phyloP scores from a whole-genome alignment of 2,888 invertebrate genomes.

The Xestia c-nigrum region DNA sequence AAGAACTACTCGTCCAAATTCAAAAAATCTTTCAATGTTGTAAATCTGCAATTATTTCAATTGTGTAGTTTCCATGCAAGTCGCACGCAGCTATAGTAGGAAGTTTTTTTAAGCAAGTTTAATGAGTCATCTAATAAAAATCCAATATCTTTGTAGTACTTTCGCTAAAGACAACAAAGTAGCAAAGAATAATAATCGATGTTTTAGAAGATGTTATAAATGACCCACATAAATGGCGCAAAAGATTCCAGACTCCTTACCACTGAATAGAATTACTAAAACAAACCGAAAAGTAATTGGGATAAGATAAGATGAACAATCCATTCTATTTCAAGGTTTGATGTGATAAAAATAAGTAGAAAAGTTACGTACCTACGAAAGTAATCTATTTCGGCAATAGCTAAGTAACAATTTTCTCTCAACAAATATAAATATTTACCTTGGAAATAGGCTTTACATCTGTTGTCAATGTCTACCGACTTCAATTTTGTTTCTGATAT shows the following conservation, averaged over 20 bases:
- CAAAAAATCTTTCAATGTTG: not conserved
- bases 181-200: not conserved
- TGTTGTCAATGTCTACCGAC: not conserved
- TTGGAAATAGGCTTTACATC: not conserved
- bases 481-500: not conserved
- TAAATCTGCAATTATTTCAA: not conserved
- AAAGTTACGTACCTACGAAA: not conserved
- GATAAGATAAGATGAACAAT: not conserved
- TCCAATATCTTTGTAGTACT: not conserved
- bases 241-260: not conserved
- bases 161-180: not conserved
- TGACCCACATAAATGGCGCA: not conserved
- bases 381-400: not conserved
- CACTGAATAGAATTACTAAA: not conserved
- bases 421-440: constrained; percentile 13
- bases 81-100: not conserved
- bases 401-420: not conserved
- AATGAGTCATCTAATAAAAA: too few species aligned
- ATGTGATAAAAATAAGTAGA: not conserved
- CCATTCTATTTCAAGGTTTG: not conserved
- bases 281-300: not conserved
- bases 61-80: not conserved
- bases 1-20: not conserved
- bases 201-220: not conserved
- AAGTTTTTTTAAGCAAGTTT: not conserved